Evolutionary conservation across 2,888 invertebrate species (phyloP), one percentile per base, ranked within the genome.

Genomic region (Vanessa cardui): DNA sequence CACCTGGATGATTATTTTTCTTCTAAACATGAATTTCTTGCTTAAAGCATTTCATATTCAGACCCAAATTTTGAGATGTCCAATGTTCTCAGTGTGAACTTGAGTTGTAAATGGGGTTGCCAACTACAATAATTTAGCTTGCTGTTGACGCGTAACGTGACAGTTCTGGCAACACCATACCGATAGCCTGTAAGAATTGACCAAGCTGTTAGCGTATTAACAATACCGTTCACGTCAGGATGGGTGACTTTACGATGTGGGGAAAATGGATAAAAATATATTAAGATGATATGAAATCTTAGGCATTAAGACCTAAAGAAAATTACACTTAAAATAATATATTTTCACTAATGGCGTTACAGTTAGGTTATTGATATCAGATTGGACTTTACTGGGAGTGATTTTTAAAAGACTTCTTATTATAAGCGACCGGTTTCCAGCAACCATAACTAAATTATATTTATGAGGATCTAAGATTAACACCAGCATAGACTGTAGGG

Each of bases 71-170:
- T 20, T 8, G 1, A 58, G 20, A 33, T 5, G 21, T 9, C 16
- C 33, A 49, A 31, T 21, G 31, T 54, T 6, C 6, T 26, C 52
- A 26, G 52, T 21, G 12, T 16, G 16, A 21, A 21, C 21, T 9
- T 52, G 6, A 31, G 2, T 54, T 54, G 6, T 7, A 26, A 52
- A 39, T 2, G 60, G 54, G 63, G 64, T 68, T 69, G 69, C 64
- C 58, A 58, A n/a, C 21, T 49, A 16, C 26, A 44, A 58, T 15
- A 64, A 72, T 81, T 87, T 85, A 92, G 75, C 90, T 93, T 56
- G 94, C 94, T 7, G 94, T 94, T 52, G 94, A 93, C 6, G 94
- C 92, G 80, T 93, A 94, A 26, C 94, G 90, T 0, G 94, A 94
- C 26, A 94, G 80, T 74, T 94, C 94, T 62, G 95, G 94, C 75